A percentile compares a stretch with the other conserved stretches of the same genome.
Evolutionary conservation across 2,797 vertebrate species (phyloP).

Genomic region (Cottoperca gobio): DNA sequence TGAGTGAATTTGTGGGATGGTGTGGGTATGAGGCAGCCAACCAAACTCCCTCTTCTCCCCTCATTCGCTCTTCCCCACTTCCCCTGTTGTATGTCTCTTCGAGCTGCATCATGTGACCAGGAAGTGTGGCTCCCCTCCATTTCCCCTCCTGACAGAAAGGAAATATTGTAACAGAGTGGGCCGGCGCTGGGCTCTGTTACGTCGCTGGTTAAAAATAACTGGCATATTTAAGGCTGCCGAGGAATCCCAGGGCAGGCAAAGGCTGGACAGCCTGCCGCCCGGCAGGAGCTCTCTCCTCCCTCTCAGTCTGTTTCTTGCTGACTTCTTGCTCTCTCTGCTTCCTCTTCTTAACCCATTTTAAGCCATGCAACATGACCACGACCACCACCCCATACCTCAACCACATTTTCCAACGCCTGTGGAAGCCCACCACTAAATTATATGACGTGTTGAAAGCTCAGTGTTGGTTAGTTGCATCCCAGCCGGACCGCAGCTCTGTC

Average conservation of each 20-base stretch:
- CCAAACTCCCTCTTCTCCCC: conserved; percentile 54
- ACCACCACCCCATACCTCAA: conserved; percentile 46
- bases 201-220: conserved; percentile 99
- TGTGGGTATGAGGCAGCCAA: conserved; percentile 51
- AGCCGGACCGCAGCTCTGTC: conserved; percentile 45
- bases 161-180: conserved; percentile 94
- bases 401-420: conserved; percentile 38
- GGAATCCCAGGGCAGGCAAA: conserved; percentile 96
- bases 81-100: conserved; percentile 85
- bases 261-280: conserved; percentile 88
- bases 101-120: conserved; percentile 91
- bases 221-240: conserved; percentile 96
- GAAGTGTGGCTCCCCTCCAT: conserved; percentile 95
- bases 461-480: conserved; percentile 26
- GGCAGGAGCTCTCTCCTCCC: conserved; percentile 73
- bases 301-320: conserved; percentile 49
- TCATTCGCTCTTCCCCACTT: conserved; percentile 51
- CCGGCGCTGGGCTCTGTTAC: conserved; percentile 88
- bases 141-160: conserved; percentile 96
- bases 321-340: conserved; percentile 52
- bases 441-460: conserved; percentile 62
- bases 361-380: conserved; percentile 41
- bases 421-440: conserved; percentile 55
- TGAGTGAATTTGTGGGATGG: conserved; percentile 59
- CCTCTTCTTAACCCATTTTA: conserved; percentile 40